These are phyloP conservation scores for Tuberolachnus salignus DNA, from an alignment of 2,888 invertebrate species.

Conservation along the genomic window DNA sequence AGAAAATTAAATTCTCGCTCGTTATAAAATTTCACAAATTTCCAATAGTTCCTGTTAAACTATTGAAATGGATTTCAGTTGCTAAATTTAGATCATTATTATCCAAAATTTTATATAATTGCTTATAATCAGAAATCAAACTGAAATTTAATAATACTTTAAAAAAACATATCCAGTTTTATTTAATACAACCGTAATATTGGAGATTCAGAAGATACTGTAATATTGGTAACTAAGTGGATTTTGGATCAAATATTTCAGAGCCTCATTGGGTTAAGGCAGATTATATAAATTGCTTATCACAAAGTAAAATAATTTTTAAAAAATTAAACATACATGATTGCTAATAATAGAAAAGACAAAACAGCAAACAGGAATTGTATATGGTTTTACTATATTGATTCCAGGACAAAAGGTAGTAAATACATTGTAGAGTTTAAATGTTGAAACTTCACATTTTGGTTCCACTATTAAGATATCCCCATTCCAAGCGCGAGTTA, in stretches of 20 bases:
- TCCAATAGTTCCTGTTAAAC: slow-evolving; percentile 66
- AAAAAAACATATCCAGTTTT: neutral
- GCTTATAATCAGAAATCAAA: slow-evolving; percentile 37
- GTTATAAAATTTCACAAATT: slow-evolving; percentile 66
- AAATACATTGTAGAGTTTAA: no score
- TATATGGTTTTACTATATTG: no score
- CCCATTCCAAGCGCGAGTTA: no score
- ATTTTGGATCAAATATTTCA: slow-evolving; percentile 59
- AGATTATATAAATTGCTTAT: no score
- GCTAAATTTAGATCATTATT: slow-evolving; percentile 67
- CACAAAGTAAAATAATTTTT: no score
- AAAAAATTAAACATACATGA: no score
- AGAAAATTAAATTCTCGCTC: slow-evolving; percentile 60
- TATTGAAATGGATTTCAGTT: slow-evolving; percentile 65
- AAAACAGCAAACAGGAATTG: no score
- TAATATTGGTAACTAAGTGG: slow-evolving; percentile 60
- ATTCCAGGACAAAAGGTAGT: no score
- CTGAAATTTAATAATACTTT: slow-evolving; percentile 6
- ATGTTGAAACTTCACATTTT: no score
- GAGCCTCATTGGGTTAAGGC: slow-evolving; percentile 60
- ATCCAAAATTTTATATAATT: slow-evolving; percentile 62
- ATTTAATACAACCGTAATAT: slow-evolving; percentile 58
- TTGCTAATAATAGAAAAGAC: no score
- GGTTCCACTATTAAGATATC: no score
- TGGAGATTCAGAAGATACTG: slow-evolving; percentile 60